Conservation (phyloP, 2,888 invertebrate genomes). For the Stegana nigrithorax region DNA sequence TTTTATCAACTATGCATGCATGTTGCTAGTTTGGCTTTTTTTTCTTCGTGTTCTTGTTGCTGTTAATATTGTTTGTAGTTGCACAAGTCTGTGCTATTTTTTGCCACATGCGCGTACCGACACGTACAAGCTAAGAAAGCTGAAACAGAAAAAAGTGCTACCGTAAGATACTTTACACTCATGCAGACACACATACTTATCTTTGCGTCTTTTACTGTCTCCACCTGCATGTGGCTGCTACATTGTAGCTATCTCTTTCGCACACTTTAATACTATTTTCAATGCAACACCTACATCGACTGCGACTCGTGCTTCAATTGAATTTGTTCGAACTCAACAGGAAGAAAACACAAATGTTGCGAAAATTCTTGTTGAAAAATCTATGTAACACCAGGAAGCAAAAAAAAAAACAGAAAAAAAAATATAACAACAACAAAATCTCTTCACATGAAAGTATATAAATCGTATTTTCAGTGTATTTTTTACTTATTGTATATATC, state of each 20-base stretch:
- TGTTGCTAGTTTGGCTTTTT: background rate
- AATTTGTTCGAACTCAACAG: slow-evolving; percentile 47
- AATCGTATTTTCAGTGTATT: background rate
- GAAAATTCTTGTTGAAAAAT: slow-evolving; percentile 4
- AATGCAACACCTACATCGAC: no score
- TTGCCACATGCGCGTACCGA: background rate
- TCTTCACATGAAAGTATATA: background rate
- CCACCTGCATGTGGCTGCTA: no score
- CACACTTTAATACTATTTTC: no score
- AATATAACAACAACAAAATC: background rate
- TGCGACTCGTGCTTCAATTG: slow-evolving; percentile 56
- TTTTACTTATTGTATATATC: background rate
- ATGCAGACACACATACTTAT: background rate
- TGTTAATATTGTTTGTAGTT: background rate
- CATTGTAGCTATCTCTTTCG: no score
- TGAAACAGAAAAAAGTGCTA: background rate
- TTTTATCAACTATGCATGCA: background rate
- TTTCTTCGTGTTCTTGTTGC: background rate
- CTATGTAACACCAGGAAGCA: background rate
- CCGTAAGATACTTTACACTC: slow-evolving; percentile 9
- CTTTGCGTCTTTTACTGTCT: background rate
- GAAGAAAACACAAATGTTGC: background rate
- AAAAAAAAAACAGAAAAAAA: background rate
- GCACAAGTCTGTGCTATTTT: background rate
- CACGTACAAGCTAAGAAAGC: background rate